Percentiles rank a stretch among this genome's conserved stretches.
These are phyloP conservation scores for Erinaceus europaeus DNA, from an alignment of 2,113 vertebrate genomes.

Conservation along the genomic window DNA sequence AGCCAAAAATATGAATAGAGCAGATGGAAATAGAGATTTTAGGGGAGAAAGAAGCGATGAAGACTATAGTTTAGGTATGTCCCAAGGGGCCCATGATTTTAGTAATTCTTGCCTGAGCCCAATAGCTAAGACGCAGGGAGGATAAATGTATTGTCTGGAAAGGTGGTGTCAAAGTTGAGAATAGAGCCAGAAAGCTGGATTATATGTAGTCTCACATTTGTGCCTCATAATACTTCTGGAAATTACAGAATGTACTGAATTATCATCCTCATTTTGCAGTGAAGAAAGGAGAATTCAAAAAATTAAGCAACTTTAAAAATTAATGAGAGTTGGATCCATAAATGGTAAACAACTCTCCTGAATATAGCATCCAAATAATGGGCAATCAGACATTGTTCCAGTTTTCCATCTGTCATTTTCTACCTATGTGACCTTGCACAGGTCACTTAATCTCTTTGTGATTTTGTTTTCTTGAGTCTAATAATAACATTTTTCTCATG, in stretches of 20 bases:
- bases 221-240: not conserved
- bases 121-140: too few relatives aligned
- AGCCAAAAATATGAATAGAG: too few relatives aligned
- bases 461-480: not conserved
- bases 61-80: too few relatives aligned
- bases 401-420: slow-evolving; percentile 17
- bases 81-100: too few relatives aligned
- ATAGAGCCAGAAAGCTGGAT: too few relatives aligned
- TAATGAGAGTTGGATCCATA: not conserved
- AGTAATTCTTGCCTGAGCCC: too few relatives aligned
- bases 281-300: not conserved
- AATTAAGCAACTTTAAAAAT: slow-evolving; percentile 24
- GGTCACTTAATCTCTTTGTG: not conserved
- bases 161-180: too few relatives aligned
- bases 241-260: not conserved
- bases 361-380: slow-evolving; percentile 17
- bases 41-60: too few relatives aligned
- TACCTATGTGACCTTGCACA: not conserved
- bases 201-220: not conserved
- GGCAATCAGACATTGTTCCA: not conserved
- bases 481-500: not conserved
- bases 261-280: not conserved
- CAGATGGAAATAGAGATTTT: too few relatives aligned
- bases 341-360: not conserved
- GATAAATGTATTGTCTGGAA: too few relatives aligned